Evolutionary conservation across 2,888 invertebrate species (phyloP), one percentile per base, ranked within the genome.

Genomic region (Netelia melanura): DNA sequence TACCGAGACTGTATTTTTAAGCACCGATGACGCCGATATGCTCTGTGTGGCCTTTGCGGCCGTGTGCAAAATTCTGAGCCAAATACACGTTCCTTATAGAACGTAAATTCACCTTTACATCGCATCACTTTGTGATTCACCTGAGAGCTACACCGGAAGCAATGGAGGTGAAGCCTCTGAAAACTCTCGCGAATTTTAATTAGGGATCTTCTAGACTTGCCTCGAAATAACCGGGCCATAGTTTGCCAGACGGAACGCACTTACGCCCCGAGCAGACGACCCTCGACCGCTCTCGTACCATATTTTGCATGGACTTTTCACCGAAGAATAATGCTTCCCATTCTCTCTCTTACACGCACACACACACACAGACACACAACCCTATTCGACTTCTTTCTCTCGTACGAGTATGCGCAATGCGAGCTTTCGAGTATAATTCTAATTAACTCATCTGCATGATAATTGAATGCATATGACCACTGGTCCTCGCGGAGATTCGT

Each of bases 101-200:
- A 30, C 30, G 30, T 30, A 30, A 30, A 30, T 30, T 30, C 30
- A 30, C 30, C 30, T 30, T 30, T 30, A 54, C 43, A 56, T 71
- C 71, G 54, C 52, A 43, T 71, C 62, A 71, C 71, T 64, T 78
- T 54, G 70, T 79, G 64, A 71, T 79, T 54, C 64, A 43, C 54
- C 62, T 62, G 38, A 64, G 64, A 43, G 54, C 64, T 54, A 64
- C 54, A 54, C 17, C 48, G 9, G 3, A 54, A n/a, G 14, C 64
- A 25, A n/a, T 8, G n/a, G 56, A n/a, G 71, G 70, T 52, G 58
- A 8, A 3, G 62, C n/a, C 56, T n/a, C 23, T 25, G 62, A 58
- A 71, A 76, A 25, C 44, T 70, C 68, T 75, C 68, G 81, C 61
- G 56, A 72, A 77, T 86, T 86, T 83, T 80, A 85, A 86, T 81